Evolutionary conservation across 2,113 vertebrate species (phyloP), one percentile per base, ranked within the genome.

Genomic region (Calidris pugnax): DNA sequence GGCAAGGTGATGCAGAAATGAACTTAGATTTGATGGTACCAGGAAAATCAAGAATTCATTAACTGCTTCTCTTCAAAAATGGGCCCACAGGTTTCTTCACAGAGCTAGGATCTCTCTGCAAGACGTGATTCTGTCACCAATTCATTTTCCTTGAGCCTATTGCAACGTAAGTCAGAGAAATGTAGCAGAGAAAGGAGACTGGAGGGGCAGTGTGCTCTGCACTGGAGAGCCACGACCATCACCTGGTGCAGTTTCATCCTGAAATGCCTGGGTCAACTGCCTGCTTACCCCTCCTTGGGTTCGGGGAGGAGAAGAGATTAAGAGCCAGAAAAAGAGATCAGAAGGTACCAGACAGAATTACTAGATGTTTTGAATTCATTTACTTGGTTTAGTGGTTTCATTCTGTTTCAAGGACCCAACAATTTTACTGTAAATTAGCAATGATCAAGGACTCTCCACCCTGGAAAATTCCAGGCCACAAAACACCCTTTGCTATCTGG

Each of bases 141-240:
- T 17, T 88, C 10, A 9, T 56, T 47, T 64, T 72, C 14, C 62
- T 85, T 69, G 57, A 79, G 78, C 45, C 87, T 50, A 22, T 27
- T 64, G 35, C 0, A 0, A 51, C 32, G 11, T 16, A 60, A 56
- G 27, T 37, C 2, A 1, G 18, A 85, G 43, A 2, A 6, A 48
- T 7, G 45, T 1, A 56, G 35, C 53, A 57, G 45, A 26, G 45
- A 76, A 91, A 75, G 37, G 33, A 87, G 0, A 67, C 26, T 9
- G 7, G 37, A 5, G 37, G 5, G 26, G 13, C 22, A 55, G 20
- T 1, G 15, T 0, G 0, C 26, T 78, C 28, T 45, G 12, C 43
- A 5, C 45, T 3, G 4, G 12, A 28, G 57, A 45, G 22, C 28
- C 59, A 27, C 43, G 55, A 51, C 41, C 60, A 81, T 35, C 45